These are phyloP conservation scores for Cryptocephalus primarius DNA, from an alignment of 2,888 invertebrate genomes.

Conservation along the genomic window DNA sequence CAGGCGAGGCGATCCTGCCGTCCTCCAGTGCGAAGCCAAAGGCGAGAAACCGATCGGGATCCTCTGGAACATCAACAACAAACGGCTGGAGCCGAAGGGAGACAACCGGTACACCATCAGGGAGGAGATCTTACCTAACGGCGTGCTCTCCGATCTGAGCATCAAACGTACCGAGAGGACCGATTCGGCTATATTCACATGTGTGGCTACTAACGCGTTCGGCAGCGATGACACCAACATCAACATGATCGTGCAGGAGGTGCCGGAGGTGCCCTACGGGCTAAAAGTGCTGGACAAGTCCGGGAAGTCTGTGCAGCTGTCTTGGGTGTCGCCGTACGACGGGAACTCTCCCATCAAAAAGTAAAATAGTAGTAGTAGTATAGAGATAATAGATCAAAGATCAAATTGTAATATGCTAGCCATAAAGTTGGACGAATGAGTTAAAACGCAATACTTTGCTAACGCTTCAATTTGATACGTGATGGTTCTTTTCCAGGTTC, in stretches of 20 bases:
- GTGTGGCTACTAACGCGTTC: slow-evolving; percentile 87
- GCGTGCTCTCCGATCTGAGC: slow-evolving; percentile 79
- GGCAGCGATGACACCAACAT: slow-evolving; percentile 93
- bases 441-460: no score
- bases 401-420: no score
- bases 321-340: slow-evolving; percentile 87
- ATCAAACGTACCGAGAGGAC: slow-evolving; percentile 81
- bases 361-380: slow-evolving; percentile 15
- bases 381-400: no score
- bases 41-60: slow-evolving; percentile 93
- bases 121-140: slow-evolving; percentile 79
- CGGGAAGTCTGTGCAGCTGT: slow-evolving; percentile 79
- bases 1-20: slow-evolving; percentile 80
- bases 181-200: slow-evolving; percentile 83
- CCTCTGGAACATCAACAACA: slow-evolving; percentile 91
- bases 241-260: slow-evolving; percentile 89
- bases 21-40: slow-evolving; percentile 83
- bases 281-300: slow-evolving; percentile 83
- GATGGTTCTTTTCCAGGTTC: slow-evolving; percentile 37
- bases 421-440: no score
- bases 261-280: slow-evolving; percentile 81
- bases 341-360: slow-evolving; percentile 84
- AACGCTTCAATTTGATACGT: no score
- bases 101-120: slow-evolving; percentile 78
- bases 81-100: slow-evolving; percentile 81